These are phyloP conservation scores for Danio kyathit DNA, from an alignment of 2,797 vertebrate genomes.

Conservation along the genomic window DNA sequence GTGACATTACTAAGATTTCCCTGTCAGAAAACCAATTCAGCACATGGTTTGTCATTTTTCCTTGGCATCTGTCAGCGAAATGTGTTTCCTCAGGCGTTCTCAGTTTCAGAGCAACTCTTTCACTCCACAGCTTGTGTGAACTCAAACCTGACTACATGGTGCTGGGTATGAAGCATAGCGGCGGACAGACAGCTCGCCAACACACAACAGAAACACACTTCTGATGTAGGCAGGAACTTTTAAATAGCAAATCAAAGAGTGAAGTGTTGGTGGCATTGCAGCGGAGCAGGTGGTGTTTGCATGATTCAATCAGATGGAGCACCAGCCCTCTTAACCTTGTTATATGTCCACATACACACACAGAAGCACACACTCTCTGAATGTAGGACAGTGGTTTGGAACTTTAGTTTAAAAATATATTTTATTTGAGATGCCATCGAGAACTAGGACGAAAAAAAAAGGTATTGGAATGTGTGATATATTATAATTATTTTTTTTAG, in stretches of 20 bases:
- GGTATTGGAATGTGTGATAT: too few relatives aligned
- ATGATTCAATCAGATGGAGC: constrained; percentile 40
- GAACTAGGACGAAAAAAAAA: too few relatives aligned
- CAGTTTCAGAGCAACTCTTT: background rate
- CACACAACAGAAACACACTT: constrained; percentile 30
- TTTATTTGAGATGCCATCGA: too few relatives aligned
- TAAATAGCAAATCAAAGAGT: constrained; percentile 1
- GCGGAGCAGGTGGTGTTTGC: constrained; percentile 47
- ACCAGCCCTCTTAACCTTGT: constrained; percentile 21
- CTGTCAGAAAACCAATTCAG: background rate
- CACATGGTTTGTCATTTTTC: background rate
- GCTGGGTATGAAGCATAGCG: background rate
- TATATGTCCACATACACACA: background rate
- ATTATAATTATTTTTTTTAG: too few relatives aligned
- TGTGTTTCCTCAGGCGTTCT: background rate
- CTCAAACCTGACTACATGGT: background rate
- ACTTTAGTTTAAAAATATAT: too few relatives aligned
- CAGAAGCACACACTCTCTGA: background rate
- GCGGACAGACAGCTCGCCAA: background rate
- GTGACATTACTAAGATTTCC: background rate
- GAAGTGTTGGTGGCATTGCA: constrained; percentile 1
- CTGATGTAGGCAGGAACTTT: constrained; percentile 13
- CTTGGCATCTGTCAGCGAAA: background rate
- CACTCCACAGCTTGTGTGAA: background rate
- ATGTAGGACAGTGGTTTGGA: constrained; percentile 38